A percentile compares a stretch with the other conserved stretches of the same genome.
Evolutionary conservation across 2,797 vertebrate species (phyloP).

Genomic region (Anguilla obscura): DNA sequence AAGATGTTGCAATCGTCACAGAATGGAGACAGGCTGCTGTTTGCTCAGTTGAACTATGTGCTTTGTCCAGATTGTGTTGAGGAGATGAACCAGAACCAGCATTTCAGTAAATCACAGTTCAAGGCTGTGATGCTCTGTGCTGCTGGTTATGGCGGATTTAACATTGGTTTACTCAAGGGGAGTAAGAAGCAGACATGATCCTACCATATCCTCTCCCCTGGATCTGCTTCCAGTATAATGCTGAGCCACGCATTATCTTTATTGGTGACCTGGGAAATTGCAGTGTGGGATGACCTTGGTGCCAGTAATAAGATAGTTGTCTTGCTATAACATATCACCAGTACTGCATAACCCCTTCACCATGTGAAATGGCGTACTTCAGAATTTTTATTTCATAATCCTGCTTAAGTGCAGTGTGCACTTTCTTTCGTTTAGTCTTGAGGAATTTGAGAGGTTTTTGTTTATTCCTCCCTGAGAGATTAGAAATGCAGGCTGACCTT

Average conservation of each 20-base stretch:
- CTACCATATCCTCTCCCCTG: constrained; percentile 39
- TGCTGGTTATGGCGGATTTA: not conserved
- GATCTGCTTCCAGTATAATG: constrained; percentile 36
- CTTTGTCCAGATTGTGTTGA: not conserved
- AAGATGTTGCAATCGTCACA: constrained; percentile 49
- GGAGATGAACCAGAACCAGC: not conserved
- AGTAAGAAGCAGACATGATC: constrained; percentile 38
- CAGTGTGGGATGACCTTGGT: constrained; percentile 56
- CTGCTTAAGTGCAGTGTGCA: constrained; percentile 24
- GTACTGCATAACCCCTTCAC: constrained; percentile 19
- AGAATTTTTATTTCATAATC: constrained; percentile 33
- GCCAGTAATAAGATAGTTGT: constrained; percentile 42
- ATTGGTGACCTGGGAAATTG: constrained; percentile 46
- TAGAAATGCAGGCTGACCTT: not conserved
- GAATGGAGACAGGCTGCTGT: constrained; percentile 17
- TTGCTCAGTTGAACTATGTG: constrained; percentile 12
- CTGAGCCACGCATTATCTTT: constrained; percentile 54
- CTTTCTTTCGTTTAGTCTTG: not conserved
- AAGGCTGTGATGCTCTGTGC: not conserved
- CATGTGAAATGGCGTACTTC: constrained; percentile 12
- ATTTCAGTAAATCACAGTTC: not conserved
- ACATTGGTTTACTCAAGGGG: constrained; percentile 18
- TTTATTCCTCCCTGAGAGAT: not conserved
- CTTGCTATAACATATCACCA: constrained; percentile 37
- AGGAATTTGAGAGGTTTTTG: not conserved